Evolutionary conservation across 1,140 invertebrate species (phyloP), one percentile per base, ranked within the genome.

Genomic region (Drosophila seguyi): DNA sequence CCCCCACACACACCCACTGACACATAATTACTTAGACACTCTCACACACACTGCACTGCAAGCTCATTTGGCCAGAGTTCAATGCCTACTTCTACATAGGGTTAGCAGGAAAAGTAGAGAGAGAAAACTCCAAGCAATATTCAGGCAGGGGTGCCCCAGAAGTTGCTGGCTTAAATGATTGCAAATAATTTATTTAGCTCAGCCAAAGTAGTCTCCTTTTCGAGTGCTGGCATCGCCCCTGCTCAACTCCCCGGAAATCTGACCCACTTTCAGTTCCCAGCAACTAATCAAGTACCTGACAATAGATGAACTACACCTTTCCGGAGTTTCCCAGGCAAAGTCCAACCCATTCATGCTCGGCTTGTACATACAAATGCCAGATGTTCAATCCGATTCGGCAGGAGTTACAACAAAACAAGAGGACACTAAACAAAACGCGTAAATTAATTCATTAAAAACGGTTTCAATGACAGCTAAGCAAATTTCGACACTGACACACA

Each of bases 221-320:
- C 18, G 18, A 14, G 13, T 20, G 10, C 8, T 18, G 29, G 11
- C 18, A 27, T 38, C 27, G 13, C 34, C 22, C 31, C 53, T 50
- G 29, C 50, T 38, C n/a, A 38, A 4, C 60, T 39, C 48, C 29
- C 38, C 34, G n/a, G 34, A 53, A 41, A 45, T 61, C 44, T 58
- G 39, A 50, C 45, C 41, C 47, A 36, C 39, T 48, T 57, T 42
- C 60, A 55, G 38, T 73, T 67, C 31, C 67, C 74, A 48, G 45
- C 41, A 87, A 84, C 68, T 85, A 90, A 88, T 88, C 82, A 91
- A 91, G 88, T 91, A 91, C 88, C 88, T 91, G 88, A 91, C 88
- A 91, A 91, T 91, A 91, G 90, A 72, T 85, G 61, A 71, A 78
- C 52, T 44, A 62, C n/a, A 78, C 57, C 34, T 44, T 61, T 62